phyloP scores from a whole-genome alignment of 2,113 vertebrate genomes.

The Otis tarda region DNA sequence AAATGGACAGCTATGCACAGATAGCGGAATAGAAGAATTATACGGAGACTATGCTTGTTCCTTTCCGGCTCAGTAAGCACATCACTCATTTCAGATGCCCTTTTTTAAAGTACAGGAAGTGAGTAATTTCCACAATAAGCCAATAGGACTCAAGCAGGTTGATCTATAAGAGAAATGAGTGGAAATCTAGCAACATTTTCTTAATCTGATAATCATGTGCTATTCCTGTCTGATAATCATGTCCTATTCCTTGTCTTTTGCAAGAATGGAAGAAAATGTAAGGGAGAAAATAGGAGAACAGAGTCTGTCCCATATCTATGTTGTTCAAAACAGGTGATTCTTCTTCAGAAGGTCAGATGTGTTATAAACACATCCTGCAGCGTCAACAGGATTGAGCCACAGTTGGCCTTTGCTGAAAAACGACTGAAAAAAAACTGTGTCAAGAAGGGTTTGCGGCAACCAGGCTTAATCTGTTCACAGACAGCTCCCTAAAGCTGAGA shows the following conservation, averaged over 20 bases:
- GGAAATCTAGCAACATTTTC: neutral
- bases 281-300: neutral
- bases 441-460: neutral
- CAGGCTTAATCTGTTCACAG: neutral
- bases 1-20: neutral
- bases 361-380: neutral
- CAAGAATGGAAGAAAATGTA: neutral
- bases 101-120: neutral
- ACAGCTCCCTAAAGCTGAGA: neutral
- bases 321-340: neutral
- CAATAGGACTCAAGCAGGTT: neutral
- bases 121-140: neutral
- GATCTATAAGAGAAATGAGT: neutral
- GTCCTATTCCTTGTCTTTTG: neutral
- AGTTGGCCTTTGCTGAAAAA: neutral
- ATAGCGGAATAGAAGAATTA: neutral
- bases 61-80: neutral
- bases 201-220: neutral
- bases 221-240: neutral
- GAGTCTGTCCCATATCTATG: rapidly evolving
- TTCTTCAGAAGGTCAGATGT: neutral
- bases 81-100: neutral
- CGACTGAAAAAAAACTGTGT: neutral
- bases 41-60: neutral
- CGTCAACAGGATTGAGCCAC: neutral